These are phyloP conservation scores for Sebastes wilsoni DNA, from an alignment of 2,797 vertebrate genomes.

Conservation along the genomic window DNA sequence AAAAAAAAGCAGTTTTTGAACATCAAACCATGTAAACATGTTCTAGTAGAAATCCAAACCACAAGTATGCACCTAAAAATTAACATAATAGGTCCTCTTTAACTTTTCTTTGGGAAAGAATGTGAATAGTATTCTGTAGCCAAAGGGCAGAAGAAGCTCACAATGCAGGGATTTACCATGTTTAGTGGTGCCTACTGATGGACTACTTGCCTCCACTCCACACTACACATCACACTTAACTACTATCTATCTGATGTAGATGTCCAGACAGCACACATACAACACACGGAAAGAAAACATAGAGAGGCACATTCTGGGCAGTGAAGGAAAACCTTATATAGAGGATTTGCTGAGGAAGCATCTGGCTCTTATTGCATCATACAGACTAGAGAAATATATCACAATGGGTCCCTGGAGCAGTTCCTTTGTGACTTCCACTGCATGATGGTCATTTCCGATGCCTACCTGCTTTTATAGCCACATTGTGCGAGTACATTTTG, in stretches of 20 bases:
- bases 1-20: background rate
- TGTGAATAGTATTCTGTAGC: background rate
- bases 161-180: background rate
- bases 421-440: conserved; percentile 13
- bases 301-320: background rate
- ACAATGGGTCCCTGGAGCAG: conserved; percentile 23
- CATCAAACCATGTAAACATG: background rate
- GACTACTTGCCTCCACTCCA: background rate
- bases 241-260: background rate
- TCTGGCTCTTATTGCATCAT: conserved; percentile 49
- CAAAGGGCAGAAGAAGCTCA: background rate
- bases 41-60: background rate
- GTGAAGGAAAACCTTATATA: conserved; percentile 20
- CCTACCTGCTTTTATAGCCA: conserved; percentile 5
- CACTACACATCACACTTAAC: background rate
- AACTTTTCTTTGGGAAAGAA: background rate
- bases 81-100: background rate
- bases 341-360: conserved; percentile 51
- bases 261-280: background rate
- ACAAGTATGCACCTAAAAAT: background rate
- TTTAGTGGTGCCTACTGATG: background rate
- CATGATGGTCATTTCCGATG: background rate
- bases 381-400: conserved; percentile 11
- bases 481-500: background rate
- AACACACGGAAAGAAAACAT: background rate